Evolutionary conservation across 2,888 invertebrate genomes (phyloP).

Genomic region (Tanytarsus gracilentus): DNA sequence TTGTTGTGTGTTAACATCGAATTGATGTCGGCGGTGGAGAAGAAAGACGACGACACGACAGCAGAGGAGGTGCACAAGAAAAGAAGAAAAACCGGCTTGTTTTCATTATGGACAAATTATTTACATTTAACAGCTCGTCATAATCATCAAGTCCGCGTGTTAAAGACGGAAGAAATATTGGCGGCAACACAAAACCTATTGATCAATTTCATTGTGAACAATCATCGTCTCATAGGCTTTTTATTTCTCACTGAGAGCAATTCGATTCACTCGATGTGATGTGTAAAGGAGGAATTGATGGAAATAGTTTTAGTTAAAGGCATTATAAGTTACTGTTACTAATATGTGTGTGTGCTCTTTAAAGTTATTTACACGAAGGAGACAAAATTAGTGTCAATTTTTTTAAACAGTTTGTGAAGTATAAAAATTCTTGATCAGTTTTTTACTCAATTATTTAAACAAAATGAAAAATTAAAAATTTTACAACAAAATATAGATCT

Average conservation of each 20-base stretch:
- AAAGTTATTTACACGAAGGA: too few relatives aligned
- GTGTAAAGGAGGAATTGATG: too few relatives aligned
- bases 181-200: conserved; percentile 18
- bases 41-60: too few relatives aligned
- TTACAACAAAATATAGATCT: too few relatives aligned
- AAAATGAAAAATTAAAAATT: too few relatives aligned
- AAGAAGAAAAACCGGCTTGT: conserved; percentile 12
- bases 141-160: conserved; percentile 16
- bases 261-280: neutral
- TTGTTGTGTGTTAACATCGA: too few relatives aligned
- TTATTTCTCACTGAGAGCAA: neutral
- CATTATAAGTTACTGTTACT: neutral
- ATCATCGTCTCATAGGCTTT: conserved; percentile 1
- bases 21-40: too few relatives aligned
- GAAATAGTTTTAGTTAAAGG: too few relatives aligned
- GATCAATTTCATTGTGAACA: conserved; percentile 26
- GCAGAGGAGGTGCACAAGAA: neutral
- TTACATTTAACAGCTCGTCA: conserved; percentile 29
- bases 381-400: too few relatives aligned
- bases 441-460: neutral
- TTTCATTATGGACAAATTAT: conserved; percentile 28
- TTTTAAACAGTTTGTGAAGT: too few relatives aligned
- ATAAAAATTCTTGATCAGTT: too few relatives aligned
- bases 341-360: neutral
- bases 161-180: conserved; percentile 7